A percentile compares a stretch with the other conserved stretches of the same genome.
These are phyloP conservation scores for Pavo muticus DNA, from an alignment of 2,113 vertebrate genomes.

Conservation along the genomic window DNA sequence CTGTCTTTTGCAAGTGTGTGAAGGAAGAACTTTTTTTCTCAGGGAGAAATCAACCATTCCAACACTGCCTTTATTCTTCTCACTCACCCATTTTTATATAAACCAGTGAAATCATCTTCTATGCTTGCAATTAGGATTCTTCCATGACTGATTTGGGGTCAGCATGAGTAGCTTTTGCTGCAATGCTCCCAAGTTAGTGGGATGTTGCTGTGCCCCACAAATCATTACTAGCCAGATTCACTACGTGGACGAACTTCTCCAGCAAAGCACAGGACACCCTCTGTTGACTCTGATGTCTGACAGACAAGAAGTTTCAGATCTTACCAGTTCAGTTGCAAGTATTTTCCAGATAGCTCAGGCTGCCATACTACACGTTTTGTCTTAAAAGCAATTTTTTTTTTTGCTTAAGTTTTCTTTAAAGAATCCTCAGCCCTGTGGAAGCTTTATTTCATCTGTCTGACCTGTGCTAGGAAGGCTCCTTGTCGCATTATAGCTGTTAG, in stretches of 20 bases:
- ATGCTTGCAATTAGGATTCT: not conserved
- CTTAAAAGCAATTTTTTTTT: not conserved
- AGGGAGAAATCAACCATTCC: not conserved
- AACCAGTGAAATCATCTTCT: not conserved
- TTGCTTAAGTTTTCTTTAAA: not conserved
- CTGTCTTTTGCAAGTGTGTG: not conserved
- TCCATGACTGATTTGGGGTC: not conserved
- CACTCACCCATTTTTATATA: not conserved
- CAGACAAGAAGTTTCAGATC: not conserved
- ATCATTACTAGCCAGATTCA: not conserved
- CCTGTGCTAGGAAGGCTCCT: not conserved
- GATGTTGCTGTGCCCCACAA: not conserved
- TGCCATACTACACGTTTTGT: not conserved
- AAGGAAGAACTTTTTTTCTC: not conserved
- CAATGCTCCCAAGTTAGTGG: not conserved
- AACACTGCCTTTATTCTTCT: not conserved
- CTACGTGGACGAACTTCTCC: not conserved
- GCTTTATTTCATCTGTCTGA: not conserved
- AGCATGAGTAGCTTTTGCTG: not conserved
- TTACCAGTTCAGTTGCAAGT: not conserved
- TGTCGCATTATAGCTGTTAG: accelerated
- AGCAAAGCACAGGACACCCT: not conserved
- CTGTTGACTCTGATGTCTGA: not conserved
- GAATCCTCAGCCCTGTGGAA: not conserved
- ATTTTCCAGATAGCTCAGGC: not conserved